phyloP scores from a whole-genome alignment of 2,888 invertebrate species.

The Caenorhabditis sp. region DNA sequence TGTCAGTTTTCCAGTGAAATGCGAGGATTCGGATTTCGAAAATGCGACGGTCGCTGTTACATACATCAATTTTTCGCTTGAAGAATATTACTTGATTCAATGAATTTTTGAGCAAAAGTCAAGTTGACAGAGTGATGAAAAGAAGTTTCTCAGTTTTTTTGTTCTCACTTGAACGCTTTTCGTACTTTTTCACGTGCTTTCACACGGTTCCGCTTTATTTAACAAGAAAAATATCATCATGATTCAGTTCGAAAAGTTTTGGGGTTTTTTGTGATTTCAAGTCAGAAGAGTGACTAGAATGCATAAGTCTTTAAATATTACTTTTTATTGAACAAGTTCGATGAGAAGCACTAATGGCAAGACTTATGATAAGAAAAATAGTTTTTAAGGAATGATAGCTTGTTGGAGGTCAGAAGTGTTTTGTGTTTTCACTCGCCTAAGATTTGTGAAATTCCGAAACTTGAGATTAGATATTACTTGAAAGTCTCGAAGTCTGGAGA shows the following conservation, averaged over 20 bases:
- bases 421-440: neutral
- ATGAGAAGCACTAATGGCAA: too few species aligned
- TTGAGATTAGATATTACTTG: too few species aligned
- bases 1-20: constrained; percentile 48
- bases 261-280: too few species aligned
- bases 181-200: constrained; percentile 4
- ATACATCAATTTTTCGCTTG: neutral
- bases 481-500: neutral
- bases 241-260: too few species aligned
- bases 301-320: too few species aligned
- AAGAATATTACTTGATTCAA: constrained; percentile 5
- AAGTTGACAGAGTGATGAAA: constrained; percentile 3
- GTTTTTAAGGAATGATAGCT: too few species aligned
- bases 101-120: constrained; percentile 49
- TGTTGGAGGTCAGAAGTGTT: too few species aligned
- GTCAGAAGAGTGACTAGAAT: too few species aligned
- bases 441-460: too few species aligned
- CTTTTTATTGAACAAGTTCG: too few species aligned
- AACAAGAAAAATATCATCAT: neutral
- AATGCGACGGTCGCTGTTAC: constrained; percentile 25
- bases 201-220: neutral
- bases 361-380: too few species aligned
- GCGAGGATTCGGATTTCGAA: constrained; percentile 35
- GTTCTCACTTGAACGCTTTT: constrained; percentile 26
- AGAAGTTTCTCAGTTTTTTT: too few species aligned